A percentile compares a stretch with the other conserved stretches of the same genome.
Conservation (phyloP, 2,113 vertebrate species). For the Pseudolaguvia tuberculata region DNA sequence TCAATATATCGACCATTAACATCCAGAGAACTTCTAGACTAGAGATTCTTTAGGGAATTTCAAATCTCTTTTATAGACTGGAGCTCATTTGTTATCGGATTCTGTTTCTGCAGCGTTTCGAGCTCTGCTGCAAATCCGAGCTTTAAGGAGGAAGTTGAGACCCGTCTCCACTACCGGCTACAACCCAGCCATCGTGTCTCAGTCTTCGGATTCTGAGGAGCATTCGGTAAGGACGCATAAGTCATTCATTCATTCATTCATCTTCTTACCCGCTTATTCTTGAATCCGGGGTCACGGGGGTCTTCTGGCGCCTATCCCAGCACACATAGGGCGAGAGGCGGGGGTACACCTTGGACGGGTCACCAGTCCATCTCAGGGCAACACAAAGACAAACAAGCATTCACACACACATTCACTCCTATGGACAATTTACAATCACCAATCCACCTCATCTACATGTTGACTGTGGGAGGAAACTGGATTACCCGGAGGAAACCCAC, state of each 20-base stretch:
- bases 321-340: no score
- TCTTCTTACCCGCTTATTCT: no score
- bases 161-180: slow-evolving; percentile 83
- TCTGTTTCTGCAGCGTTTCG: slow-evolving; percentile 76
- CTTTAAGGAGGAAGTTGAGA: slow-evolving; percentile 92
- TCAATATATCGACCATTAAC: neutral
- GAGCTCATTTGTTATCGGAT: neutral
- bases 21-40: neutral
- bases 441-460: no score
- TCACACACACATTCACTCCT: no score
- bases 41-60: neutral
- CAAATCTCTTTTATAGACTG: neutral
- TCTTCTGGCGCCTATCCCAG: no score
- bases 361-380: no score
- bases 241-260: neutral
- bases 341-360: no score
- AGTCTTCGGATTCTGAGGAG: slow-evolving; percentile 91
- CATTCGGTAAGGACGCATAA: slow-evolving; percentile 75
- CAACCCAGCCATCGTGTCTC: slow-evolving; percentile 90
- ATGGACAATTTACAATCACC: no score
- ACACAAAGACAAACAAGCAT: no score
- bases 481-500: no score
- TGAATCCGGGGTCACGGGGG: no score
- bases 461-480: no score
- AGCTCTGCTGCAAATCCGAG: slow-evolving; percentile 94